A percentile compares a stretch with the other conserved stretches of the same genome.
phyloP scores from a whole-genome alignment of 1,140 invertebrate species.

The Anoplophora glabripennis region DNA sequence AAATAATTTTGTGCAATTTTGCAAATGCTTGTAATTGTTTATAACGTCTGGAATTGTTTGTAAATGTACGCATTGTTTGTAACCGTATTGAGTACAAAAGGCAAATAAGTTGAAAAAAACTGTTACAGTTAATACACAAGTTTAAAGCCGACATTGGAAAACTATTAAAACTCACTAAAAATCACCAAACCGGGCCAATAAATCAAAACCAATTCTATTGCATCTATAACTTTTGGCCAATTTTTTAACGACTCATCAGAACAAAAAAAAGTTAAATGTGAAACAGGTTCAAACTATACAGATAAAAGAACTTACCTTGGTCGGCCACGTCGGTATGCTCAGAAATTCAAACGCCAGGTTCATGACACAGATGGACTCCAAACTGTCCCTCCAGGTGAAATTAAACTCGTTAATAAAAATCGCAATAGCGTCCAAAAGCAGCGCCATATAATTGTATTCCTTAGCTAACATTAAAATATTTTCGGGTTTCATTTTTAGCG shows the following conservation, averaged over 20 bases:
- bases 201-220: neutral
- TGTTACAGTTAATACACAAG: constrained; percentile 1
- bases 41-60: too few relatives aligned
- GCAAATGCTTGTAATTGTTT: too few relatives aligned
- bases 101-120: too few relatives aligned
- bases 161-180: too few relatives aligned
- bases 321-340: constrained; percentile 45
- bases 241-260: neutral
- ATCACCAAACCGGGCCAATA: too few relatives aligned
- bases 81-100: too few relatives aligned
- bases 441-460: constrained; percentile 49
- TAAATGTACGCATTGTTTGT: too few relatives aligned
- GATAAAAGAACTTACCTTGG: constrained; percentile 38
- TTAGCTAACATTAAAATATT: constrained; percentile 18
- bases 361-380: constrained; percentile 62
- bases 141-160: neutral
- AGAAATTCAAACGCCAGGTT: constrained; percentile 48
- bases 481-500: constrained; percentile 25
- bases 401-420: constrained; percentile 65
- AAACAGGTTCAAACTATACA: too few relatives aligned
- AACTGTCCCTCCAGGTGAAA: constrained; percentile 70
- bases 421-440: constrained; percentile 61
- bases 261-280: constrained; percentile 6
- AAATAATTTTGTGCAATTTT: too few relatives aligned
- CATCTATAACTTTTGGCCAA: neutral